Evolutionary conservation across 1,140 invertebrate species (phyloP), one percentile per base, ranked within the genome.

Genomic region (Apis florea): DNA sequence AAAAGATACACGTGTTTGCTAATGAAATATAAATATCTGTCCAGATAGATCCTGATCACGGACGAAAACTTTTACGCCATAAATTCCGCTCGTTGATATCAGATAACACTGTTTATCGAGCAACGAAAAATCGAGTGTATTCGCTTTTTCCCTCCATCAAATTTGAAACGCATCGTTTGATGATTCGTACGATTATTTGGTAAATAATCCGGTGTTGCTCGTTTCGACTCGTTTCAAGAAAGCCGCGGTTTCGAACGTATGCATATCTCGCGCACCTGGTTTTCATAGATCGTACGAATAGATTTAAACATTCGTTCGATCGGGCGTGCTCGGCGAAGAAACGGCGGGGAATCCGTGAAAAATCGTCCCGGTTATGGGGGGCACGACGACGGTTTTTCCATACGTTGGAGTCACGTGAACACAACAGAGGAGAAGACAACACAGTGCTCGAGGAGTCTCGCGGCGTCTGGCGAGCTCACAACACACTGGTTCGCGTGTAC

Each of bases 371-470:
- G 61, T 68, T 75, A 68, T 58, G 79, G 70, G 59, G 19, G 70
- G 26, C 40, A 17, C 19, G n/a, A 12, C 13, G 40, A 40, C 31
- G 31, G 31, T 40, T 40, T 24, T 51, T 21, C 61, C 63, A 64
- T 75, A 54, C 64, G 71, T 17, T 21, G 26, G 40, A 70, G 56
- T 82, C 79, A 82, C 79, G 79, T 47, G 79, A 82, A 72, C 49
- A 63, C n/a, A 73, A 67, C 53, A 26, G 31, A 53, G 31, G 17
- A 6, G 24, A 24, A n/a, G 49, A 49, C 64, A 68, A 40, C 31
- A 40, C 5, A 40, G 31, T 40, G 4, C 31, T 40, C 31, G 31
- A 40, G 31, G 66, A 51, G 69, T 61, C 51, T 58, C 51, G 31
- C 11, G 26, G 61, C 79, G 64, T 4, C 19, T 24, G 51, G 24